Conservation (phyloP, 2,797 vertebrate species). For the Decapterus maruadsi region DNA sequence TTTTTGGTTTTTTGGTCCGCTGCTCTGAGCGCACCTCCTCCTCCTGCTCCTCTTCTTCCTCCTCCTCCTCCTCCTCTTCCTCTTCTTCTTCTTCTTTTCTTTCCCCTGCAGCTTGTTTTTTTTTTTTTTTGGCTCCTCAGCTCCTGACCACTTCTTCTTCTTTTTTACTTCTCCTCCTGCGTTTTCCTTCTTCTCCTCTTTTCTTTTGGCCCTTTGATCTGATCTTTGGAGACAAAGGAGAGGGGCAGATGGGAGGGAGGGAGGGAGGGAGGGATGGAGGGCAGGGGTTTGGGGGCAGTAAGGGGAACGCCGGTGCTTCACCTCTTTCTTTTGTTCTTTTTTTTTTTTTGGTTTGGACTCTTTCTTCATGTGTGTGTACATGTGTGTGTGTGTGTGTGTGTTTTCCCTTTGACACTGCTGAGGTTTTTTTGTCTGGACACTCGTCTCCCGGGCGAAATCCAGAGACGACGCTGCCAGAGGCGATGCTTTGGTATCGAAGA, state of each 20-base stretch:
- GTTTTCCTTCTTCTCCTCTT: constrained; percentile 40
- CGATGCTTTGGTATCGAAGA: constrained; percentile 87
- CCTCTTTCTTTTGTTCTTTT: constrained; percentile 74
- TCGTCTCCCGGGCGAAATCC: constrained; percentile 76
- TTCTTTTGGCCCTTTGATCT: constrained; percentile 77
- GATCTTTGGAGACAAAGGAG: constrained; percentile 80
- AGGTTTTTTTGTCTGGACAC: constrained; percentile 80
- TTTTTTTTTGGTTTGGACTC: constrained; percentile 77
- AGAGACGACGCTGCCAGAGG: constrained; percentile 73
- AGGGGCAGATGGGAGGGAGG: constrained; percentile 70
- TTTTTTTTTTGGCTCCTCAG: constrained; percentile 58
- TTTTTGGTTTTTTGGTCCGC: constrained; percentile 79
- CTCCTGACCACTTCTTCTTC: constrained; percentile 69
- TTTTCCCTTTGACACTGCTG: constrained; percentile 76
- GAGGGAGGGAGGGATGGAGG: constrained; percentile 68
- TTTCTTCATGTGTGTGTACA: constrained; percentile 56
- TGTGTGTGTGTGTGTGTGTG: constrained; percentile 14
- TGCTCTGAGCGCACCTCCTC: constrained; percentile 64
- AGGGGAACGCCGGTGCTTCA: constrained; percentile 67
- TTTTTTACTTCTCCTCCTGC: constrained; percentile 48
- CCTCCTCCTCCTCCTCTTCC: constrained; percentile 14
- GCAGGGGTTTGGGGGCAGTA: constrained; percentile 71
- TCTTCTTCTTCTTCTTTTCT: constrained; percentile 63
- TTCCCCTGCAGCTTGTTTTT: constrained; percentile 74
- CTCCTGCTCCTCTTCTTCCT: constrained; percentile 7